These are phyloP conservation scores for Catostomus latipinnis DNA, from an alignment of 2,797 vertebrate genomes.

Conservation along the genomic window DNA sequence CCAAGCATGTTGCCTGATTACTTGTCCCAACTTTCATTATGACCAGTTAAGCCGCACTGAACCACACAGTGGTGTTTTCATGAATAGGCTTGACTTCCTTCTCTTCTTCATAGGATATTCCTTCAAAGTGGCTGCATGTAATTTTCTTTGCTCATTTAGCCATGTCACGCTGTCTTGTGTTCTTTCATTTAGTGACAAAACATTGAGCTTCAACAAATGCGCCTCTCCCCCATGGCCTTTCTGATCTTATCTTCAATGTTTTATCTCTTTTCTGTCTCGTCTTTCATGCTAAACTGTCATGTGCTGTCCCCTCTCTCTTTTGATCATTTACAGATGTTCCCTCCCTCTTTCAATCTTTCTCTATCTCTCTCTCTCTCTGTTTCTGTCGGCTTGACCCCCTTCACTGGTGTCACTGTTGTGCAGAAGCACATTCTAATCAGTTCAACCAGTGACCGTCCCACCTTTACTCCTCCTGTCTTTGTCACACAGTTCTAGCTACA, in stretches of 20 bases:
- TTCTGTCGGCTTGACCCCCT: conserved; percentile 7
- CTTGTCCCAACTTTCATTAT: conserved; percentile 52
- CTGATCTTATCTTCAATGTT: conserved; percentile 3
- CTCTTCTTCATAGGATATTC: background rate
- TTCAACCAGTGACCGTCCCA: conserved; percentile 48
- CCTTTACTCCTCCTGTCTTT: conserved; percentile 7
- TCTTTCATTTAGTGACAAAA: conserved; percentile 2
- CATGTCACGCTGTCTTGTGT: background rate
- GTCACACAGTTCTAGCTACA: conserved; percentile 6
- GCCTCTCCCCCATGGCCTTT: background rate
- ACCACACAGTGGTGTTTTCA: conserved; percentile 35
- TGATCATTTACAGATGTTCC: conserved; percentile 33
- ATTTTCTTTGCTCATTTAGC: background rate
- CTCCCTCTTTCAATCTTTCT: background rate
- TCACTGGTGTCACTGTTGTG: conserved; percentile 50
- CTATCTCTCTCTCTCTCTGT: background rate
- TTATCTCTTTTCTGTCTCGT: conserved; percentile 8
- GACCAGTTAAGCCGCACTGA: conserved; percentile 46
- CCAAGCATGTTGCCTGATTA: conserved; percentile 44
- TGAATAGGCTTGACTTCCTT: background rate
- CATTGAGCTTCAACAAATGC: background rate
- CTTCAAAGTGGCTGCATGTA: background rate
- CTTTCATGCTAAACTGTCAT: conserved; percentile 1
- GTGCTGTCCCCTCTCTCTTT: conserved; percentile 7
- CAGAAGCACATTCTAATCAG: conserved; percentile 69